Evolutionary conservation across 2,797 vertebrate species (phyloP).

Genomic region (Cossypha polioptera): DNA sequence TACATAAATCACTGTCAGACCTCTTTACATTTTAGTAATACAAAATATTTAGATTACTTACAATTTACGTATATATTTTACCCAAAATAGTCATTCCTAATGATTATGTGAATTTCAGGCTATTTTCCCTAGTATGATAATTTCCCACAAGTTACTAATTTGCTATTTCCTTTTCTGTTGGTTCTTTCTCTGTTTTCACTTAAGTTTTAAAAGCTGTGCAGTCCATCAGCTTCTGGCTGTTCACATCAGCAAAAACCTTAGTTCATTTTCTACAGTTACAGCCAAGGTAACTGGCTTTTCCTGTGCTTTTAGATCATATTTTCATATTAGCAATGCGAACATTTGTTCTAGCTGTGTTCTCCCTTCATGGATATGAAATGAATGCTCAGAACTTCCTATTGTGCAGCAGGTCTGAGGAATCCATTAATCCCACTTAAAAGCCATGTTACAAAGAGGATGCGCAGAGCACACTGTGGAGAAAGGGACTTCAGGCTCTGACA

Average conservation of each 20-base stretch:
- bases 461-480: neutral
- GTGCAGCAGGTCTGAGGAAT: neutral
- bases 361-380: neutral
- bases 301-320: neutral
- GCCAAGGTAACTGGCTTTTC: neutral
- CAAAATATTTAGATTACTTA: neutral
- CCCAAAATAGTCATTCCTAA: neutral
- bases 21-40: neutral
- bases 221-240: neutral
- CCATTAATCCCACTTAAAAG: neutral
- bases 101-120: neutral
- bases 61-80: neutral
- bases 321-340: neutral
- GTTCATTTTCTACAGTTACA: neutral
- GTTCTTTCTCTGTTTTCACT: neutral
- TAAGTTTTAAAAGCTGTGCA: neutral
- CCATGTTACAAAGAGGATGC: accelerated
- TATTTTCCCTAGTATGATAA: neutral
- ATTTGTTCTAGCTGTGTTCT: neutral
- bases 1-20: neutral
- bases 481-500: neutral
- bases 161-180: neutral
- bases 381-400: neutral
- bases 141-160: neutral
- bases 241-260: neutral